These are phyloP conservation scores for Parambassis ranga DNA, from an alignment of 2,797 vertebrate genomes.

Conservation along the genomic window DNA sequence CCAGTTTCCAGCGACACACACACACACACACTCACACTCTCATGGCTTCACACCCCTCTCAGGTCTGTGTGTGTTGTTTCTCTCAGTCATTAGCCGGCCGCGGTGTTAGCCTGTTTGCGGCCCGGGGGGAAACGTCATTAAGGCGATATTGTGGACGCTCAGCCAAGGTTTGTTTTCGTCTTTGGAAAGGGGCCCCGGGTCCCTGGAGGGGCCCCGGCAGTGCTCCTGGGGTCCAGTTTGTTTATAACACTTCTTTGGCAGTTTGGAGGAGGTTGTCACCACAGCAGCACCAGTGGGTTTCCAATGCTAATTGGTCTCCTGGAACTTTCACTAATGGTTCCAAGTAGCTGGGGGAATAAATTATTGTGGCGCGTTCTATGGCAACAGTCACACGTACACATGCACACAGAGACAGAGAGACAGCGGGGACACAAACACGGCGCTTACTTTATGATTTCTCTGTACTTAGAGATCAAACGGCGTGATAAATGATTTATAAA, in stretches of 20 bases:
- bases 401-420: conserved; percentile 13
- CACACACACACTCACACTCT: not conserved
- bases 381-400: conserved; percentile 72
- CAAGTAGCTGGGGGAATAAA: conserved; percentile 84
- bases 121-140: conserved; percentile 80
- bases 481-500: conserved; percentile 82
- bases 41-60: conserved; percentile 7
- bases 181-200: conserved; percentile 69
- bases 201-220: conserved; percentile 66
- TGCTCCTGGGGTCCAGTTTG: conserved; percentile 86
- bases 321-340: conserved; percentile 87
- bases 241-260: conserved; percentile 83
- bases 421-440: conserved; percentile 62
- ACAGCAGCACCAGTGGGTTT: conserved; percentile 81
- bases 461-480: conserved; percentile 74
- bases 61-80: conserved; percentile 45
- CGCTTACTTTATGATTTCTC: conserved; percentile 70
- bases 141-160: conserved; percentile 76
- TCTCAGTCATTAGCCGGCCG: conserved; percentile 74
- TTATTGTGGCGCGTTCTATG: conserved; percentile 76
- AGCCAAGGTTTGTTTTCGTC: conserved; percentile 84
- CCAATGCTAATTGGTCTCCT: conserved; percentile 87
- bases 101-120: conserved; percentile 64
- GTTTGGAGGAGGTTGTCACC: conserved; percentile 86
- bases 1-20: not conserved